phyloP scores from a whole-genome alignment of 2,113 vertebrate genomes.

The Oryzias celebensis region DNA sequence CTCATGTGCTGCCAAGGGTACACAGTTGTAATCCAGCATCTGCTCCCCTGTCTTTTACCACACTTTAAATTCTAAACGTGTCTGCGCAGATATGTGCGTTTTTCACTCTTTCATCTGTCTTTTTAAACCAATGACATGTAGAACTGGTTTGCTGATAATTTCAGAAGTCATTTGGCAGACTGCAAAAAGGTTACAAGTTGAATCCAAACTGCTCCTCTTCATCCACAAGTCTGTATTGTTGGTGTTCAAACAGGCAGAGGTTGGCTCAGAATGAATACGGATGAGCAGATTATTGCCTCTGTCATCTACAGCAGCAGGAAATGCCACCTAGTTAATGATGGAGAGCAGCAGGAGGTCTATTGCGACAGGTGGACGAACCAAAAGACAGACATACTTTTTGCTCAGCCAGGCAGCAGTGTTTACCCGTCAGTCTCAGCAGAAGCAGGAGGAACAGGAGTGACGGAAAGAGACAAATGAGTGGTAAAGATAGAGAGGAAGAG shows the following conservation, averaged over 20 bases:
- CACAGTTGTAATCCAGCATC: slow-evolving; percentile 42
- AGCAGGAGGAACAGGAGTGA: not conserved
- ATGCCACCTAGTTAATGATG: slow-evolving; percentile 8
- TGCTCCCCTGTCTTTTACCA: slow-evolving; percentile 14
- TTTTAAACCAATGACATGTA: not conserved
- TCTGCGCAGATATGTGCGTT: not conserved
- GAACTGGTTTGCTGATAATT: slow-evolving; percentile 4
- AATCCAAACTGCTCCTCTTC: not conserved
- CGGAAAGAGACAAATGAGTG: slow-evolving; percentile 19
- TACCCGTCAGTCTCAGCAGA: slow-evolving; percentile 29
- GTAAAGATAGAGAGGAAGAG: slow-evolving; percentile 8
- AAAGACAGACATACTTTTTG: slow-evolving; percentile 26
- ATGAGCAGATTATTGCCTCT: slow-evolving; percentile 51
- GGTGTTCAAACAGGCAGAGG: slow-evolving; percentile 3
- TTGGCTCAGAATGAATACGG: slow-evolving; percentile 12
- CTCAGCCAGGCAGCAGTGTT: slow-evolving; percentile 1
- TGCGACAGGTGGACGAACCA: slow-evolving; percentile 6
- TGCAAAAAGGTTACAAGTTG: not conserved
- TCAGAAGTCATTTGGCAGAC: slow-evolving; percentile 15
- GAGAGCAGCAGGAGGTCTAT: not conserved
- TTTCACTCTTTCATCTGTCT: not conserved
- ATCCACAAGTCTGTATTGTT: not conserved
- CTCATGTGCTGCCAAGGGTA: slow-evolving; percentile 21
- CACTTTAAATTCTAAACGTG: not conserved
- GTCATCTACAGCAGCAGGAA: slow-evolving; percentile 24